A percentile compares a stretch with the other conserved stretches of the same genome.
Evolutionary conservation across 1,140 invertebrate genomes (phyloP).

Genomic region (Acromyrmex charruanus): DNA sequence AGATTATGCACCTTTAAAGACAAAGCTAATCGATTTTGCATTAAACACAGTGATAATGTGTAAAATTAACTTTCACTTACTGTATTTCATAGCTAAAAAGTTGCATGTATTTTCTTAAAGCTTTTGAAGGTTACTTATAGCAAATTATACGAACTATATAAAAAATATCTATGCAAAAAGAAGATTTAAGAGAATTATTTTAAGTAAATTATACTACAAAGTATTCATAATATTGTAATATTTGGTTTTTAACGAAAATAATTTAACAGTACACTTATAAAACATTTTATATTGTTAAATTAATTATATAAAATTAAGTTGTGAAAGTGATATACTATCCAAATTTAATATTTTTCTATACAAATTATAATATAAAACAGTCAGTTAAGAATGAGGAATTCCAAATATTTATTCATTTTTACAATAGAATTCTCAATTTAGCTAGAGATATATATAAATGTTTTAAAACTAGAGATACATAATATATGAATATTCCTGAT

Average conservation of each 20-base stretch:
- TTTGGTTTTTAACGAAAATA: neutral
- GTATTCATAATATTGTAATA: neutral
- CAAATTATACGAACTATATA: neutral
- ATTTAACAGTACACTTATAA: too few species aligned
- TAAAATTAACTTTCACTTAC: conserved; percentile 7
- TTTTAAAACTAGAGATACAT: neutral
- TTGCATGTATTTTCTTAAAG: conserved; percentile 18
- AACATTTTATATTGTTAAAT: too few species aligned
- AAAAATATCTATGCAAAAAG: neutral
- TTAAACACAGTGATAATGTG: neutral
- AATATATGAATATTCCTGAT: neutral
- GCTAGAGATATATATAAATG: neutral
- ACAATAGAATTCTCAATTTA: neutral
- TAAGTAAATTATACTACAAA: neutral
- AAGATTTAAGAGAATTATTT: conserved; percentile 26
- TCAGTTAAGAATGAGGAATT: neutral
- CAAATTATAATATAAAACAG: neutral
- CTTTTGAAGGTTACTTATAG: conserved; percentile 1
- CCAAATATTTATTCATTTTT: neutral
- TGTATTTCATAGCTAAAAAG: conserved; percentile 16
- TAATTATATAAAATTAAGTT: neutral
- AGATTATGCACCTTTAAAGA: conserved; percentile 37
- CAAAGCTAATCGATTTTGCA: conserved; percentile 49
- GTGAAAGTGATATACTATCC: neutral
- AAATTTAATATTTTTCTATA: conserved; percentile 1